Conservation (phyloP, 1,140 invertebrate genomes). For the Eriocheir sinensis region DNA sequence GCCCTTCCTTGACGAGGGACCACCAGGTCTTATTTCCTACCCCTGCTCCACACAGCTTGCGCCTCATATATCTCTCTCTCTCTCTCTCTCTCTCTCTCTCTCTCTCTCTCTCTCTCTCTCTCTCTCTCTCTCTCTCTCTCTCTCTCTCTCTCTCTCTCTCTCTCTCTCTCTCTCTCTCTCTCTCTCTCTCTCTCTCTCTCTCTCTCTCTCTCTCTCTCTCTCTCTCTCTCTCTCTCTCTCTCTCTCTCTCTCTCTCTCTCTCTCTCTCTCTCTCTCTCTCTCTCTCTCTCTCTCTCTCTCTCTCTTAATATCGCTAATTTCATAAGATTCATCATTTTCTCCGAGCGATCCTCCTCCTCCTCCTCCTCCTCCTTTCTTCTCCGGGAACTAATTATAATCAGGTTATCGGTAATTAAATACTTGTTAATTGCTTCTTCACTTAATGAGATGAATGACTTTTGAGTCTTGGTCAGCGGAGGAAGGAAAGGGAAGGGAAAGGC, state of each 20-base stretch:
- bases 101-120: too few species aligned
- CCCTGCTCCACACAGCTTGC: too few species aligned
- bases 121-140: too few species aligned
- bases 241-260: background rate
- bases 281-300: background rate
- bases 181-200: background rate
- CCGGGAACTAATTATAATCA: too few species aligned
- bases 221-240: too few species aligned
- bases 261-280: background rate
- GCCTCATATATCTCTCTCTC: too few species aligned
- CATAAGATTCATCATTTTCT: background rate
- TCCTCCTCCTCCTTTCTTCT: background rate
- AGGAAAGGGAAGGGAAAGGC: too few species aligned
- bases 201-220: background rate
- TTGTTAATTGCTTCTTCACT: background rate
- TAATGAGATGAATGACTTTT: background rate
- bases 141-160: too few species aligned
- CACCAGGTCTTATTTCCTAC: too few species aligned
- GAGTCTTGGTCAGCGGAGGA: background rate
- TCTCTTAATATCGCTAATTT: background rate
- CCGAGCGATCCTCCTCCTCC: background rate
- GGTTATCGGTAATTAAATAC: too few species aligned
- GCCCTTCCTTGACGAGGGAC: too few species aligned
- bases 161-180: background rate
- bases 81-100: too few species aligned